Evolutionary conservation across 2,113 vertebrate genomes (phyloP), one percentile per base, ranked within the genome.

Genomic region (Sula dactylatra): DNA sequence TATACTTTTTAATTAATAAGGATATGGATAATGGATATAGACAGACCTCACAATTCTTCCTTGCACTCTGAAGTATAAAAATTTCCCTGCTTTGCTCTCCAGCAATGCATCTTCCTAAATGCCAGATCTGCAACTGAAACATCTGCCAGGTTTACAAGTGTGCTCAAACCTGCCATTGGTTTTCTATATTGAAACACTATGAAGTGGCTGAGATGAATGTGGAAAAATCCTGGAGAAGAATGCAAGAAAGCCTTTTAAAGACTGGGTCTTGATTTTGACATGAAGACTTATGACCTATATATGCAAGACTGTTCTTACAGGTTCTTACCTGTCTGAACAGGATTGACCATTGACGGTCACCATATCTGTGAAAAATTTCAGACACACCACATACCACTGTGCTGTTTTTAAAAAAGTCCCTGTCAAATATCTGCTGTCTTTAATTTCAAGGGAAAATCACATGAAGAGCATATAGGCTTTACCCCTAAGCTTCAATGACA

Each of bases 361-460:
- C 9, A 4, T 56, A 42, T 49, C 49, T 88, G n/a, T 61, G 61
- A 94, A 95, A 78, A 94, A 93, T 42, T 86, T 47, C 69, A 88
- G 49, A 50, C 10, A 49, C 16, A 26, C 19, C 16, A 26, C 19
- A 20, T 70, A 80, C 5, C 36, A 89, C 44, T 77, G 36, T 67
- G 62, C 32, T 19, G 19, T 79, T 94, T 77, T 61, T 15, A 20
- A 92, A 86, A 47, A 76, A 83, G 25, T 34, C 26, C 34, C 50
- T 62, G 16, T 66, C 77, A 95, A 81, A 34, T 62, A 70, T 62
- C 45, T 69, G 31, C 40, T 90, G 31, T 17, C 45, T 77, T 84
- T 81, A 77, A 94, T 93, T 91, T 93, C 32, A 66, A 93, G 96
- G 64, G 42, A 97, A 90, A 94, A 90, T 66, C 52, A 58, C 22